Percentiles rank a stretch among this genome's conserved stretches.
Conservation (phyloP, 2,888 invertebrate genomes). For the Cylloceria caligata region DNA sequence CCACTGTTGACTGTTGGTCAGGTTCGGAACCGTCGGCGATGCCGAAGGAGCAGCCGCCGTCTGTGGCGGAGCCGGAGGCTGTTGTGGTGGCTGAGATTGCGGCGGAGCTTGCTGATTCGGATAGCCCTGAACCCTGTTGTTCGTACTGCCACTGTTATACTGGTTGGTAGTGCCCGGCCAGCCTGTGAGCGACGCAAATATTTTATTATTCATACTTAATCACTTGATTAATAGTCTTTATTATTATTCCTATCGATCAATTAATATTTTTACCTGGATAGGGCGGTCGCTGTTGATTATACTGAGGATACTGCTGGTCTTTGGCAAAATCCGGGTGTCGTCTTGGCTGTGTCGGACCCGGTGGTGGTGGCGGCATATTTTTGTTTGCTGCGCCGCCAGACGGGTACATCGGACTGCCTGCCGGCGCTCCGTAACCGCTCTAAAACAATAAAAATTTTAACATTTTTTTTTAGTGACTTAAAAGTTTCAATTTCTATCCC, state of each 20-base stretch:
- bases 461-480: too few relatives aligned
- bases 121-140: conserved; percentile 79
- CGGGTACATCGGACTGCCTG: conserved; percentile 85
- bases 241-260: not conserved
- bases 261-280: conserved; percentile 86
- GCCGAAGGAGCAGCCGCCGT: conserved; percentile 74
- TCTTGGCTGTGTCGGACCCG: conserved; percentile 87
- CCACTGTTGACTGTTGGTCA: conserved; percentile 78
- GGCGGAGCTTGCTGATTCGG: conserved; percentile 77
- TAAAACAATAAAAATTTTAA: conserved; percentile 65
- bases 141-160: conserved; percentile 81
- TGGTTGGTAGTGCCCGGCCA: conserved; percentile 88
- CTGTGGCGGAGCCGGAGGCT: conserved; percentile 70
- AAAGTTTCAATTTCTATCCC: not conserved
- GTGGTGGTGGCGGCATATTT: conserved; percentile 88
- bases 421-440: conserved; percentile 81
- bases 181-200: conserved; percentile 77
- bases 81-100: conserved; percentile 72
- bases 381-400: conserved; percentile 85
- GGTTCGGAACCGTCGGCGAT: conserved; percentile 69
- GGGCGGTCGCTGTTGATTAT: conserved; percentile 88
- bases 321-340: conserved; percentile 94
- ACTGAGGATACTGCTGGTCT: conserved; percentile 89
- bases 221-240: not conserved
- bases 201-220: conserved; percentile 1